Percentiles rank a stretch among this genome's conserved stretches.
Evolutionary conservation across 30 jellyfish, hydroid and myxozoan species (phyloP).

Genomic region (Clytia hemisphaerica): DNA sequence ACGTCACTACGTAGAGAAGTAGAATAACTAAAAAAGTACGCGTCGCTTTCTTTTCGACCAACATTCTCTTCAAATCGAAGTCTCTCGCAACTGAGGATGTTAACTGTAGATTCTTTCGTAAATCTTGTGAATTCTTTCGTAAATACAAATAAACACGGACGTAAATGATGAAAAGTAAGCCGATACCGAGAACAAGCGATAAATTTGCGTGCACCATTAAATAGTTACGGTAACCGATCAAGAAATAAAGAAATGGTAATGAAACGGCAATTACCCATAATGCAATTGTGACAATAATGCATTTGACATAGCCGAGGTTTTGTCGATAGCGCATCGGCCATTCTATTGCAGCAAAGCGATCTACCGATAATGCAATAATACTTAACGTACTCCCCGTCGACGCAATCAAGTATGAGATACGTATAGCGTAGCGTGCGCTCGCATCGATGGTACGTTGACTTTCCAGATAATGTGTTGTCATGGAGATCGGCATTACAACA

Average conservation of each 20-base stretch:
- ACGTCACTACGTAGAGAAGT: constrained; percentile 26
- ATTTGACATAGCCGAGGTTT: too few species aligned
- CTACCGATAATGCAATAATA: too few species aligned
- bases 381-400: too few species aligned
- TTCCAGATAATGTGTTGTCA: too few species aligned
- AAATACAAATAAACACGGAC: constrained; percentile 3
- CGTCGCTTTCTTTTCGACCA: constrained; percentile 21
- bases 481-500: too few species aligned
- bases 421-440: too few species aligned
- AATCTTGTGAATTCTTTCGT: constrained; percentile 10
- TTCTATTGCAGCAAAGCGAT: too few species aligned
- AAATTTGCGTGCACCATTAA: constrained; percentile 32
- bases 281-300: constrained; percentile 27
- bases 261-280: constrained; percentile 43
- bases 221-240: constrained; percentile 26
- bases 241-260: constrained; percentile 42
- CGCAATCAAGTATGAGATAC: too few species aligned
- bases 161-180: constrained; percentile 37
- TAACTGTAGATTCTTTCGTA: constrained; percentile 1
- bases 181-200: constrained; percentile 23
- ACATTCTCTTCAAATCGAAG: neutral
- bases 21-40: constrained; percentile 37
- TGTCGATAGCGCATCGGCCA: too few species aligned
- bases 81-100: neutral
- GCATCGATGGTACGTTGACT: too few species aligned